phyloP scores from a whole-genome alignment of 2,113 vertebrate genomes.

The Brachyhypopomus occidentalis region DNA sequence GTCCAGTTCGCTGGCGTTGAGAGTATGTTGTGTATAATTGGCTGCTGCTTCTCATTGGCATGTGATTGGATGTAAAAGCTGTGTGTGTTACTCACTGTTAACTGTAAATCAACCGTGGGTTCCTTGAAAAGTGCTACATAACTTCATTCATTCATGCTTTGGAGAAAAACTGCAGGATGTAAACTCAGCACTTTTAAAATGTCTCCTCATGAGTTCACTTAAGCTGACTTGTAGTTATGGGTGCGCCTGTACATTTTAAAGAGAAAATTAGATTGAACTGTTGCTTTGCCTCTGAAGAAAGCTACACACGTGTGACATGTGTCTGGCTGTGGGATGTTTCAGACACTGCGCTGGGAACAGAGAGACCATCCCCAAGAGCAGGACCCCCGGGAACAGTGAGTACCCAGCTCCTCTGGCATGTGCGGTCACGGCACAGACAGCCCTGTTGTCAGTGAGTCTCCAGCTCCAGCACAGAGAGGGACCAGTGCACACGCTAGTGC shows the following conservation, averaged over 20 bases:
- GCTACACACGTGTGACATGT: neutral
- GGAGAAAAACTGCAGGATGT: neutral
- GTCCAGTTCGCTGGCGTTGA: too few relatives aligned
- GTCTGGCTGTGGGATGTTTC: conserved; percentile 44
- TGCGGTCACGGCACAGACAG: too few relatives aligned
- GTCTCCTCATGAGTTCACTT: neutral
- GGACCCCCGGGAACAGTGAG: conserved; percentile 65
- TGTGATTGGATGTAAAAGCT: too few relatives aligned
- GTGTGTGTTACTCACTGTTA: too few relatives aligned
- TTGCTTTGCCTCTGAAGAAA: neutral
- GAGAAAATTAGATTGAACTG: too few relatives aligned
- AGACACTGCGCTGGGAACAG: conserved; percentile 64
- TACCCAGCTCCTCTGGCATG: neutral
- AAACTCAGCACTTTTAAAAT: neutral
- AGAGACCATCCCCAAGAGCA: conserved; percentile 56
- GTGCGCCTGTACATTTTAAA: too few relatives aligned
- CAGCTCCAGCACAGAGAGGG: neutral
- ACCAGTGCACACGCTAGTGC: neutral
- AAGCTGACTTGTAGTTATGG: neutral
- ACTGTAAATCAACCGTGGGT: too few relatives aligned
- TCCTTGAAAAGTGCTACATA: too few relatives aligned
- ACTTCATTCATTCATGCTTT: neutral
- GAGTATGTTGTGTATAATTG: too few relatives aligned
- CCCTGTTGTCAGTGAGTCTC: neutral
- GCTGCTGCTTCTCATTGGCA: too few relatives aligned